These are phyloP conservation scores for Phoebastria nigripes DNA, from an alignment of 2,797 vertebrate species.

Conservation along the genomic window DNA sequence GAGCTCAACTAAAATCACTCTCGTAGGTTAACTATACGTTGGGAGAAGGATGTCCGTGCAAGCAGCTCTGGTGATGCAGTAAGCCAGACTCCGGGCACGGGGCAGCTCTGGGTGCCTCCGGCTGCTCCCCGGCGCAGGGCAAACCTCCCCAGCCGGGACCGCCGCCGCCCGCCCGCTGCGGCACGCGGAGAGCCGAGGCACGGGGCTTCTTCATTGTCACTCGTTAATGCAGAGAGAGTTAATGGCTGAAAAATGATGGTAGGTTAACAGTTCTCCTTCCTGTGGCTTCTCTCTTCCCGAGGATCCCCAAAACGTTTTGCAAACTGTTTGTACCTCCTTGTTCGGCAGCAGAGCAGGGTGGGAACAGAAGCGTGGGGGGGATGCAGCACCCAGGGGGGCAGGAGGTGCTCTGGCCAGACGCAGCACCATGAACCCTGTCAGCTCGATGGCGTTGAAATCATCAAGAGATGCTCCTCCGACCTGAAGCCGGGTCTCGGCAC, in stretches of 20 bases:
- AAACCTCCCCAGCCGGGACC: no score
- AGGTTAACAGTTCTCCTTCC: not conserved
- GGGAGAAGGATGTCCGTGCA: not conserved
- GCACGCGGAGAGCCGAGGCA: no score
- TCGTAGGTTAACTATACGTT: fast-evolving
- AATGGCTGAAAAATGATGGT: not conserved
- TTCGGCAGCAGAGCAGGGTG: not conserved
- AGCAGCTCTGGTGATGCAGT: no score
- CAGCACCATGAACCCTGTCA: not conserved
- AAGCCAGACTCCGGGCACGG: not conserved
- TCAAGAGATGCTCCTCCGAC: not conserved
- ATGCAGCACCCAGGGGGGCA: not conserved
- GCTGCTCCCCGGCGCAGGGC: not conserved
- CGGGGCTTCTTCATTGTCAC: fast-evolving
- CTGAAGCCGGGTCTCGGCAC: not conserved
- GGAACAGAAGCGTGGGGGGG: fast-evolving
- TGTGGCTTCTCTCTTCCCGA: not conserved
- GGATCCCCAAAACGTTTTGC: not conserved
- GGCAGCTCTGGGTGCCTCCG: not conserved
- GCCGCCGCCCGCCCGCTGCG: not conserved
- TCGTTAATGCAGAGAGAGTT: not conserved
- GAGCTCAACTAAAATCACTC: not conserved
- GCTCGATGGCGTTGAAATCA: fast-evolving
- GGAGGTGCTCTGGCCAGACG: not conserved
- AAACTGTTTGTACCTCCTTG: not conserved